Evolutionary conservation across 1,140 invertebrate species (phyloP), one percentile per base, ranked within the genome.

Genomic region (Sycobia sp.): DNA sequence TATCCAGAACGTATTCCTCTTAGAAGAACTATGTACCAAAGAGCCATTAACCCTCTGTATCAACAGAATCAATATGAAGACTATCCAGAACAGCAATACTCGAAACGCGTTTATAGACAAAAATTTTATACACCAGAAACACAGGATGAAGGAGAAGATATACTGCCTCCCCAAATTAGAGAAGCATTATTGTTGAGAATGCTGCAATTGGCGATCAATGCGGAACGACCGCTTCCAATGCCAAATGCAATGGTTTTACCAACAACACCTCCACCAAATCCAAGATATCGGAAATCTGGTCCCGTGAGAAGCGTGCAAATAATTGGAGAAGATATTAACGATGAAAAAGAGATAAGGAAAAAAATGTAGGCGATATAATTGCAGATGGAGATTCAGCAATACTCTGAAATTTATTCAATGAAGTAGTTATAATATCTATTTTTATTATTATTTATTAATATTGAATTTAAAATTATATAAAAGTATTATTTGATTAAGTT

Each of bases 181-280:
- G 89, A 90, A 75, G 87, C 88, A 65, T 72, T 90, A 18, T 68
- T 90, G 5, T 67, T 89, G 49, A 85, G 88, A 67, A 89, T 90
- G 88, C 72, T 90, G 4, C 86, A 89, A 66, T 68, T 90, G 18
- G 88, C 88, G 0, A 89, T 90, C 51, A 88, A 86, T 69, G 84
- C 86, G 1, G 86, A 88, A 66, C 82, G 84, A 43, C 82, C 84
- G 32, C n/a, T 65, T 2, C 70, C 84, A 4, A 71, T 81, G 60
- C 53, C 73, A 13, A 71, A 70, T 0, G 58, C 65, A 0, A 27
- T 73, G 16, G 51, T 76, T 18, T 67, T 69, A 1, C 76, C 69
- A 11, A 71, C 76, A 0, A 14, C 56, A 0, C 9, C 36, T 18
- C 56, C 56, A 23, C 20, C 51, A 9, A 13, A 23, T 9, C 75